phyloP scores from a whole-genome alignment of 2,797 vertebrate species.

The Malurus leucopterus region DNA sequence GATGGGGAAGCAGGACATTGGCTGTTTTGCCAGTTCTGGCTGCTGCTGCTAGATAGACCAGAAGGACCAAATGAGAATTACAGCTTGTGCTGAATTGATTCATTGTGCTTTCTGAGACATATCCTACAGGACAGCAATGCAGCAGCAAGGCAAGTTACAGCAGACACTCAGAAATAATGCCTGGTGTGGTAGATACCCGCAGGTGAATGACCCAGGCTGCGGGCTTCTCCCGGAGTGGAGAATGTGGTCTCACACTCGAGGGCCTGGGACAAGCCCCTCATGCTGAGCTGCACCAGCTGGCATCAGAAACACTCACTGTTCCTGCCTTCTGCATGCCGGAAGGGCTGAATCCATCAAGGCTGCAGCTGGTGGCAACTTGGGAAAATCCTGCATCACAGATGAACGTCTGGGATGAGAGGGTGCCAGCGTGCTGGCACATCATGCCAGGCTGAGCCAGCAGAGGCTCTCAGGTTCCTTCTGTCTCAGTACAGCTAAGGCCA shows the following conservation, averaged over 20 bases:
- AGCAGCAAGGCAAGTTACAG: not conserved
- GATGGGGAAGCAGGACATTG: not conserved
- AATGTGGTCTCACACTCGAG: not conserved
- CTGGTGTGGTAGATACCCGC: fast-evolving
- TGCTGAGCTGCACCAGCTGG: not conserved
- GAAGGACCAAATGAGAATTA: not conserved
- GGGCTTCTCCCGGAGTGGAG: not conserved
- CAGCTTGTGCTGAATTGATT: not conserved
- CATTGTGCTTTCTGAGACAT: not conserved
- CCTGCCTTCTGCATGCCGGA: not conserved
- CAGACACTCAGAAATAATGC: not conserved
- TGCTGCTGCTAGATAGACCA: not conserved
- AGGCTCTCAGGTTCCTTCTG: not conserved
- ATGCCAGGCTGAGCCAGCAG: not conserved
- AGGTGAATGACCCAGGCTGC: not conserved
- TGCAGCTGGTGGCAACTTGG: not conserved
- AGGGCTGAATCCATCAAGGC: not conserved
- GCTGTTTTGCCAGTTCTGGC: not conserved
- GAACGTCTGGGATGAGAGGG: not conserved
- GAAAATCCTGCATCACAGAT: not conserved
- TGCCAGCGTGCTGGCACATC: not conserved
- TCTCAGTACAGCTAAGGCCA: not conserved
- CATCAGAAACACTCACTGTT: not conserved
- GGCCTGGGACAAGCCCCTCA: not conserved
- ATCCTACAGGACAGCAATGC: not conserved